Evolutionary conservation across 2,888 invertebrate species (phyloP).

Genomic region (Epistrophella euchroma): DNA sequence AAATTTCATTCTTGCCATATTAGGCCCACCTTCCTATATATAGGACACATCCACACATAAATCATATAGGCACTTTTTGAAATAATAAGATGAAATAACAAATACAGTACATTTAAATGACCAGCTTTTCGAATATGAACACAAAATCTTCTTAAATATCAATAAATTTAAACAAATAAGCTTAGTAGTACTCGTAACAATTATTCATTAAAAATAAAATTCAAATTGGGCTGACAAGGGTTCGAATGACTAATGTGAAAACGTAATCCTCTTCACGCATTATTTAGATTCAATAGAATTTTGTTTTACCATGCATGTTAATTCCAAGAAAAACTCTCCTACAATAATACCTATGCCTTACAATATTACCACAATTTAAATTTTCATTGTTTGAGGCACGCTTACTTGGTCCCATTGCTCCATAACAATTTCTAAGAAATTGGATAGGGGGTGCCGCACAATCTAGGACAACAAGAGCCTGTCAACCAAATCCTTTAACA

Average conservation of each 20-base stretch:
- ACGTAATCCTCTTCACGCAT: not conserved
- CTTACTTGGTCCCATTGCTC: conserved; percentile 13
- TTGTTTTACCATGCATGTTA: not conserved
- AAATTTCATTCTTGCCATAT: too few species aligned
- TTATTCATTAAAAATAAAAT: too few species aligned
- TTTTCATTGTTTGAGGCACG: not conserved
- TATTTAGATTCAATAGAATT: not conserved
- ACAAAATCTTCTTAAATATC: too few species aligned
- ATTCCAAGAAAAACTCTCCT: not conserved
- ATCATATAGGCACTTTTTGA: too few species aligned
- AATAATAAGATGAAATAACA: too few species aligned
- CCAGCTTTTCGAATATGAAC: too few species aligned
- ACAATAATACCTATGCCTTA: not conserved
- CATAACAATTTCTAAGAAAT: conserved; percentile 19
- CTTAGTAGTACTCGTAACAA: too few species aligned
- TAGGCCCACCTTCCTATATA: too few species aligned
- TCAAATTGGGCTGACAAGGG: too few species aligned
- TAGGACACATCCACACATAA: too few species aligned
- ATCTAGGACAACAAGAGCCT: conserved; percentile 24
- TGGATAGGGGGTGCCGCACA: not conserved
- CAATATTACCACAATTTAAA: not conserved
- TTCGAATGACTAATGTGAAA: not conserved
- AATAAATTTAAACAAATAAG: too few species aligned
- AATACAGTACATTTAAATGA: too few species aligned
- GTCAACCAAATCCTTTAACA: conserved; percentile 23